Base-by-base conservation (phyloP, 2,797 vertebrate species). In the Sarcoramphus papa region DNA sequence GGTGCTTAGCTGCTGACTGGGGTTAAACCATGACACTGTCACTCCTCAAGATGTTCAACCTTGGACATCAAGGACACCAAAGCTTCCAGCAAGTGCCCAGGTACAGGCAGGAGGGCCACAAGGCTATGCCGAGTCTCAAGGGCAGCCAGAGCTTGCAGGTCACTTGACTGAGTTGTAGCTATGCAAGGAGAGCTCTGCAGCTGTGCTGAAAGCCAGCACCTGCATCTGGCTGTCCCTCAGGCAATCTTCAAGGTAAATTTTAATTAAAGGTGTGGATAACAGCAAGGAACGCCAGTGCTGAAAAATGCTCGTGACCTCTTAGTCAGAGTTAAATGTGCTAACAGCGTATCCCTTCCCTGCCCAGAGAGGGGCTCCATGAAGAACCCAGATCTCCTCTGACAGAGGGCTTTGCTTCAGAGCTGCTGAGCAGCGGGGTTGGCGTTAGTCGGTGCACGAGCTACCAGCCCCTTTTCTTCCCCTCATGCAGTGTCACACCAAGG, bases 191-290 rank as follows among this genome's bases (percentile, higher is more conserved):
- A 90, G 23, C 33, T 84, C 73, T 82, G 82, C 48, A 89, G 60
- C 43, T 74, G 33, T 3, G 63, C 0, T 74, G 37, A 47, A 93
- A 88, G 59, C 40, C 70, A 81, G 54, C 47, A 92, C 14, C 27
- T 92, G 69, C 40, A 69, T 21, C 59, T 85, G 67, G 70, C 78
- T 73, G 80, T 70, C 70, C 67, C 77, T 87, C 63, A 77, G 82
- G 62, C 70, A 74, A 37, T 64, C 51, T 56, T 91, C 77, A 77
- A 91, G 60, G 56, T 70, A 92, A 91, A 81, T 60, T 88, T 95
- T 87, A 92, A 96, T 94, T 81, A 84, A 92, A 92, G 47, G 24
- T 78, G 50, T 25, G 40, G 45, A 33, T 12, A 91, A 73, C 57
- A 84, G 54, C 35, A 88, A 85, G 33, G 37, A 84, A 33, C 5